Conservation (phyloP, 2,888 invertebrate genomes). For the Pseudococcus viburni region DNA sequence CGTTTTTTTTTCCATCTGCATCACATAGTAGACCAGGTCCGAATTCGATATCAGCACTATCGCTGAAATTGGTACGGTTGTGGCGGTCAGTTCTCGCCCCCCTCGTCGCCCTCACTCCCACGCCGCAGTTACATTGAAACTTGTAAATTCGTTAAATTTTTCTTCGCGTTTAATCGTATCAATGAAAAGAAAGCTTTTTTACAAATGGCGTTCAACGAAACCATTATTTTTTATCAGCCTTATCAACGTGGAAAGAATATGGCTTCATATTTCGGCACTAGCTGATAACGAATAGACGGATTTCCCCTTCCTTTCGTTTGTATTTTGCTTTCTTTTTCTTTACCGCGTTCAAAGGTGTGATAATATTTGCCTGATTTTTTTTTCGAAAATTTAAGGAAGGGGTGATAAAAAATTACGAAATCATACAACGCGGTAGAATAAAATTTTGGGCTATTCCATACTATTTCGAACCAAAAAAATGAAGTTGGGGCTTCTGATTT, state of each 20-base stretch:
- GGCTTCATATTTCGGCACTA: conserved; percentile 5
- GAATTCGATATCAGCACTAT: background rate
- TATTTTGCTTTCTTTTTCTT: background rate
- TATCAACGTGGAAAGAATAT: conserved; percentile 23
- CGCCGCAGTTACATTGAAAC: background rate
- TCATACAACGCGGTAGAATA: no score
- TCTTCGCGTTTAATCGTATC: background rate
- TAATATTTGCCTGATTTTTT: no score
- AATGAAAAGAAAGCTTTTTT: background rate
- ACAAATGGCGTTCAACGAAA: conserved; percentile 34
- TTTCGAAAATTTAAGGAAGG: no score
- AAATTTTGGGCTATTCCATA: no score
- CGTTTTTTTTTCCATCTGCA: conserved; percentile 11
- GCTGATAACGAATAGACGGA: background rate
- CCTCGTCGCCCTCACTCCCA: background rate
- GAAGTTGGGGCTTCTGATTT: no score
- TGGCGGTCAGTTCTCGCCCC: background rate
- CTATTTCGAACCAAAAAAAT: no score
- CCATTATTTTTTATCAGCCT: conserved; percentile 16
- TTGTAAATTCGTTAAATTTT: background rate
- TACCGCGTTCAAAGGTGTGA: background rate
- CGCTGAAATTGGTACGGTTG: background rate
- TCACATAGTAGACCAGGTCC: background rate
- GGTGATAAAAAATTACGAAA: no score
- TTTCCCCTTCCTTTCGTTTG: background rate